Base-by-base conservation (phyloP, 2,888 invertebrate species). In the Rhopalosiphum nymphaeae region DNA sequence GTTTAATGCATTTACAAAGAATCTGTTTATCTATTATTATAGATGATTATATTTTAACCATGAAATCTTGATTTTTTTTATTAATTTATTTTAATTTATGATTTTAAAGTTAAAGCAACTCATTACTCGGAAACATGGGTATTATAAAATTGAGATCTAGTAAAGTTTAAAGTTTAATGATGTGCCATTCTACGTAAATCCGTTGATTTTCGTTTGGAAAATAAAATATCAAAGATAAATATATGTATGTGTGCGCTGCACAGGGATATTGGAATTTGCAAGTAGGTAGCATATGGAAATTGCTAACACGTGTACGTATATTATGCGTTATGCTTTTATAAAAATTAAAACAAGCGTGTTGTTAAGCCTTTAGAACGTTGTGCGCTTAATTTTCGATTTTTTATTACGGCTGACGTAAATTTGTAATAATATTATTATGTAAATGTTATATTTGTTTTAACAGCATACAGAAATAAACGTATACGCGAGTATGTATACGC, bases 391-490 rank as follows among this genome's bases (percentile, higher is more conserved):
- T 92, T 92, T 86, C 61, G 21, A 44, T 49, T 61, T 46, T 36
- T 67, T 87, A n/a, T 91, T 26, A 42, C 61, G 86, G n/a, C 86
- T 44, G 44, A 86, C 86, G 46, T 46, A 61, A 92, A 92, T 85
- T 56, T 85, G 16, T 42, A n/a, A 53, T 42, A 42, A n/a, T 44
- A 78, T 78, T 85, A 87, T 61, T 87, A 87, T 92, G 92, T 87
- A 92, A 92, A 92, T 92, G 61, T 61, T 84, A 36, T 92, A 61
- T 92, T 92, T 87, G 86, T 87, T 92, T 88, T 92, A 78, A 53
- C 67, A 42, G 92, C 88, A 88, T n/a, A 90, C 78, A 78, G 36
- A 78, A 78, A 78, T 78, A 21, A 78, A 5, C 46, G 46, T 46
- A 78, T 36, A 5, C 10, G 21, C 16, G 61, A 44, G 56, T 21